These are phyloP conservation scores for Siphlonurus alternatus DNA, from an alignment of 2,888 invertebrate species.

Conservation along the genomic window DNA sequence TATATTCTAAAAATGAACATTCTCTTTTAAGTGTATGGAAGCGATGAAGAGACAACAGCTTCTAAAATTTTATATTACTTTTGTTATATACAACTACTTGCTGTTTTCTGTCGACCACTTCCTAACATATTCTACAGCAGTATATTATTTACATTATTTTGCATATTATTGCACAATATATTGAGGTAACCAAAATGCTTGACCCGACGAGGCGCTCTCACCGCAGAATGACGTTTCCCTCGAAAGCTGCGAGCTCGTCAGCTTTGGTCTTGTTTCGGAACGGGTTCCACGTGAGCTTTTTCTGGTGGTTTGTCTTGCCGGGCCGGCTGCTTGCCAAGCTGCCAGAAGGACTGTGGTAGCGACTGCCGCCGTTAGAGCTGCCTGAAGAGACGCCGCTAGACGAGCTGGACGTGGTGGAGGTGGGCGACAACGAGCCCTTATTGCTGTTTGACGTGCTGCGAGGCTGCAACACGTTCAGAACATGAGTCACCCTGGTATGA, in stretches of 20 bases:
- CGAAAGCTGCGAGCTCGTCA: not conserved
- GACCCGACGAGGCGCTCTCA: not conserved
- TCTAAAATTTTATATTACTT: not conserved
- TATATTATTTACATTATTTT: not conserved
- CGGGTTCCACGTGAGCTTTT: conserved; percentile 43
- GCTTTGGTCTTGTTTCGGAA: conserved; percentile 26
- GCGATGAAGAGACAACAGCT: not conserved
- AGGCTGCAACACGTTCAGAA: conserved; percentile 3
- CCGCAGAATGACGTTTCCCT: conserved; percentile 6
- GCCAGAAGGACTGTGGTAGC: conserved; percentile 33
- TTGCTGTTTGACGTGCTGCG: conserved; percentile 8
- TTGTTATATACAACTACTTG: not conserved
- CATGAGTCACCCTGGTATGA: not conserved
- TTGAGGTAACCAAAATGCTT: not conserved
- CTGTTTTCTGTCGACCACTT: not conserved
- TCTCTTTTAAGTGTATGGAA: too few species aligned
- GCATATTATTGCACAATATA: not conserved
- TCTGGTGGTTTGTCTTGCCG: conserved; percentile 27
- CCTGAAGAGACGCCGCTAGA: conserved; percentile 29
- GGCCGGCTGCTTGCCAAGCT: conserved; percentile 12
- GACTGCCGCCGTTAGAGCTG: conserved; percentile 38
- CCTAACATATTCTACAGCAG: not conserved
- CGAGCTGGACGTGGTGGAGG: conserved; percentile 22
- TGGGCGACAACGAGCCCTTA: conserved; percentile 10
- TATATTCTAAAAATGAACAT: not conserved